A percentile compares a stretch with the other conserved stretches of the same genome.
These are phyloP conservation scores for Diabrotica balteata DNA, from an alignment of 2,888 invertebrate species.

Conservation along the genomic window DNA sequence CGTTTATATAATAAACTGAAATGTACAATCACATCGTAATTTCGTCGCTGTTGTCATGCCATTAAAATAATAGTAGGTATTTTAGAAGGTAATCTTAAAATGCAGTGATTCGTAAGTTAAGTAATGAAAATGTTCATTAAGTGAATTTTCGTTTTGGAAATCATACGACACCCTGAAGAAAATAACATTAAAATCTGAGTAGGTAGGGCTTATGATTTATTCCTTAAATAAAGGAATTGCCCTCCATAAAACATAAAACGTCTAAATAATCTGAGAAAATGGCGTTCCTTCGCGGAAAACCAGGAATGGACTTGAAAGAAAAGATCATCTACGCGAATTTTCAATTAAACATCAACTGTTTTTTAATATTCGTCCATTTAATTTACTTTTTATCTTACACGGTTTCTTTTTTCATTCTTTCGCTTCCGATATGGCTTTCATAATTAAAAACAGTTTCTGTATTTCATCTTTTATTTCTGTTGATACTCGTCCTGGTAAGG, in stretches of 20 bases:
- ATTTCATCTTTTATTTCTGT: no score
- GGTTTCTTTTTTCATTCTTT: no score
- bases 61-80: slow-evolving; percentile 3
- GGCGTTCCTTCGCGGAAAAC: not conserved
- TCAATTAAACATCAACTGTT: no score
- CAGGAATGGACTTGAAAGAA: slow-evolving; percentile 2
- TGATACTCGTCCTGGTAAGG: no score
- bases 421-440: no score
- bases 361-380: no score
- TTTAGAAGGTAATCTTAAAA: slow-evolving; percentile 7
- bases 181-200: slow-evolving; percentile 23
- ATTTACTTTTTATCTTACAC: no score
- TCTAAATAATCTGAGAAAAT: slow-evolving; percentile 18
- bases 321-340: no score
- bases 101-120: slow-evolving; percentile 3
- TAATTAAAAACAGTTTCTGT: no score
- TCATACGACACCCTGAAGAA: slow-evolving; percentile 19
- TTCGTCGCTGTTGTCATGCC: not conserved
- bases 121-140: slow-evolving; percentile 26
- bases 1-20: not conserved
- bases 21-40: no score
- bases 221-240: slow-evolving; percentile 24
- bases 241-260: slow-evolving; percentile 23
- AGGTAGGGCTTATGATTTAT: slow-evolving; percentile 25
- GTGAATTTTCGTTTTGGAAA: slow-evolving; percentile 25